phyloP scores from a whole-genome alignment of 2,888 invertebrate genomes.

The Silvanus unidentatus region DNA sequence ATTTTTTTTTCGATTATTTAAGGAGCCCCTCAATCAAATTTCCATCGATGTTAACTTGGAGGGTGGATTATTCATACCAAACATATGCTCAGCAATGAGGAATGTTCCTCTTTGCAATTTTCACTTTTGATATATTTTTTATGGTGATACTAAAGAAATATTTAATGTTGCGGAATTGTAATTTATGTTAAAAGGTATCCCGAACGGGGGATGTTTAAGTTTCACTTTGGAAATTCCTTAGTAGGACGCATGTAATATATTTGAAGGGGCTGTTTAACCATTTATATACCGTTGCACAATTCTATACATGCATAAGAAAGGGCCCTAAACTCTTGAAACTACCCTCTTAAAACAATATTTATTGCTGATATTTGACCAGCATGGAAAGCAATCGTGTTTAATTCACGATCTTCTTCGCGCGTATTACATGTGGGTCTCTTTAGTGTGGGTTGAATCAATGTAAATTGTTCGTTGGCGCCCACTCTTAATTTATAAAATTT shows the following conservation, averaged over 20 bases:
- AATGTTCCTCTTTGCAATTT: too few relatives aligned
- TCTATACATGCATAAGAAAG: constrained; percentile 24
- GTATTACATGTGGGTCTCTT: too few relatives aligned
- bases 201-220: too few relatives aligned
- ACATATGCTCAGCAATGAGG: too few relatives aligned
- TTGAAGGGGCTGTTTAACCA: constrained; percentile 10
- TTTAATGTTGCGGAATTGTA: background rate
- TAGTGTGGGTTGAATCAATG: constrained; percentile 18
- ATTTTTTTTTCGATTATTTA: too few relatives aligned
- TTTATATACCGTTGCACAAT: constrained; percentile 17
- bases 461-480: constrained; percentile 13
- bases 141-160: background rate
- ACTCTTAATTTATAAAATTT: too few relatives aligned
- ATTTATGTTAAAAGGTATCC: background rate
- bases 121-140: too few relatives aligned
- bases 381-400: constrained; percentile 31
- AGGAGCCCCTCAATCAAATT: too few relatives aligned
- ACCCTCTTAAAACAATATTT: constrained; percentile 26
- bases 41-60: too few relatives aligned
- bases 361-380: constrained; percentile 35
- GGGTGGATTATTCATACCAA: too few relatives aligned
- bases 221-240: background rate
- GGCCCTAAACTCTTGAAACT: constrained; percentile 9
- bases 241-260: constrained; percentile 1
- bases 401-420: constrained; percentile 14